Conservation (phyloP, 2,797 vertebrate genomes). For the Etheostoma nigrum region DNA sequence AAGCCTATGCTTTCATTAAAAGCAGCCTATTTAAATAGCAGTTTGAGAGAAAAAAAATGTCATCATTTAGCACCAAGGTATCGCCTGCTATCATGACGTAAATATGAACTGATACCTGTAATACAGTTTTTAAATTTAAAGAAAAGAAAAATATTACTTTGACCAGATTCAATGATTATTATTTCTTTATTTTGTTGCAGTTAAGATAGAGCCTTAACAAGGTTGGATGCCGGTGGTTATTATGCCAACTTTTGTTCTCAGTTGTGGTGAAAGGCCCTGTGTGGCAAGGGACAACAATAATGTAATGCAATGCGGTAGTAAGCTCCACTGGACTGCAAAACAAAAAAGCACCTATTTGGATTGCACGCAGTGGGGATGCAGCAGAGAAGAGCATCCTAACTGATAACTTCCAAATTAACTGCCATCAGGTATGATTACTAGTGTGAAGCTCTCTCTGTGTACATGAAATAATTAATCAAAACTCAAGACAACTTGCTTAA, state of each 20-base stretch:
- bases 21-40: neutral
- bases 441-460: neutral
- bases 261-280: conserved; percentile 13
- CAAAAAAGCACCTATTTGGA: neutral
- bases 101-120: too few relatives aligned
- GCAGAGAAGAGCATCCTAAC: neutral
- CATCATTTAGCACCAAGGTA: too few relatives aligned
- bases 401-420: conserved; percentile 14
- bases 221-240: neutral
- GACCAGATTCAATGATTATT: too few relatives aligned
- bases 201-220: neutral
- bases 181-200: neutral
- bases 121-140: too few relatives aligned
- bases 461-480: conserved; percentile 15
- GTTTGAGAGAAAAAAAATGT: neutral
- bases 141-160: too few relatives aligned
- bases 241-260: conserved; percentile 7
- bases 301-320: neutral
- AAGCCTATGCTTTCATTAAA: neutral
- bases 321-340: neutral
- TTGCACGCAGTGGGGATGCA: neutral
- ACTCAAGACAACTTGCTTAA: neutral
- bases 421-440: neutral
- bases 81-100: too few relatives aligned
- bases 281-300: neutral